A percentile compares a stretch with the other conserved stretches of the same genome.
phyloP scores from a whole-genome alignment of 2,113 vertebrate genomes.

The Orcinus orca region DNA sequence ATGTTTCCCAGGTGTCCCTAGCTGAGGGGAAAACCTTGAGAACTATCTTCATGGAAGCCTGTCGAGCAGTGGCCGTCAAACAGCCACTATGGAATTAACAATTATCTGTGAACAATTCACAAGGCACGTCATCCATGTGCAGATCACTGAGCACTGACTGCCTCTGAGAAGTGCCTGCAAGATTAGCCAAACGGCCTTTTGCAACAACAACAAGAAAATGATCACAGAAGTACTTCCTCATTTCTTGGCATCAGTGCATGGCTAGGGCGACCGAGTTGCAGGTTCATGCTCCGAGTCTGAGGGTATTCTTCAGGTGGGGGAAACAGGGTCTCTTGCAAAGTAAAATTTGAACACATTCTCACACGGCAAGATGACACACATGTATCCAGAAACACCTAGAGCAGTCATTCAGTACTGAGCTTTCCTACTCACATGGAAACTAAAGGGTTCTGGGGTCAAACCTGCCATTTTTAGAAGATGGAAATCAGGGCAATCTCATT shows the following conservation, averaged over 20 bases:
- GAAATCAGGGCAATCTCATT: not conserved
- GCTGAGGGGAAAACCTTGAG: not conserved
- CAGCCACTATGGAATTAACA: constrained; percentile 21
- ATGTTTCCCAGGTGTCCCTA: not conserved
- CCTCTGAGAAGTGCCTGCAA: not conserved
- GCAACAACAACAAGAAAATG: not conserved
- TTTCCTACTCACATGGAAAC: not conserved
- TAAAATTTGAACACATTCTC: not conserved
- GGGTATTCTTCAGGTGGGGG: not conserved
- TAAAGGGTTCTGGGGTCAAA: not conserved
- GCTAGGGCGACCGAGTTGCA: not conserved
- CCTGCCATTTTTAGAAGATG: not conserved
- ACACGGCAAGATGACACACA: not conserved
- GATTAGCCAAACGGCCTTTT: not conserved
- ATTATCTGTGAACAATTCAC: not conserved
- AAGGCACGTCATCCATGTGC: not conserved
- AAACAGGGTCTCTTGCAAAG: not conserved
- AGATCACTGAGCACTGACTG: not conserved
- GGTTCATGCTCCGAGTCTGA: not conserved
- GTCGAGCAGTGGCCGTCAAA: not conserved
- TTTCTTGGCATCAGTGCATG: not conserved
- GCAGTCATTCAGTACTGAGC: not conserved
- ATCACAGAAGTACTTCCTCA: not conserved
- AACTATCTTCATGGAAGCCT: not conserved
- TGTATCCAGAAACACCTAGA: not conserved